These are phyloP conservation scores for Enteromius unitaeniatus DNA, from an alignment of 2,797 vertebrate species.

Conservation along the genomic window DNA sequence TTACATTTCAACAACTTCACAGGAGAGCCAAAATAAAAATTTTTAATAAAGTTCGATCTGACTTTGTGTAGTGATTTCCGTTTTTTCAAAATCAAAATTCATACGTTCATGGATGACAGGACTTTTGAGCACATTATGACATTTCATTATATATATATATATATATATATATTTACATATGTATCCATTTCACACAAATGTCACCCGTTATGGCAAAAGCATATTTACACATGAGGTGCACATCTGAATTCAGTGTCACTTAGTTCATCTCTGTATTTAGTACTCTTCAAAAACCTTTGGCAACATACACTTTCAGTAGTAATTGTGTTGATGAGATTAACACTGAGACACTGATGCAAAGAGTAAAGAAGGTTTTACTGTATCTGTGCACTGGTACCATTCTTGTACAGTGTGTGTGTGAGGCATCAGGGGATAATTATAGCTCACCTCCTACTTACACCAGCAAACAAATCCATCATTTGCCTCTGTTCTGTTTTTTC, in stretches of 20 bases:
- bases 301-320: too few relatives aligned
- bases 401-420: constrained; percentile 1
- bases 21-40: too few relatives aligned
- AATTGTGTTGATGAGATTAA: background rate
- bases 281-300: background rate
- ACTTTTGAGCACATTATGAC: too few relatives aligned
- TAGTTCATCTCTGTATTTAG: background rate
- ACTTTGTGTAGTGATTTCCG: too few relatives aligned
- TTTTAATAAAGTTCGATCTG: too few relatives aligned
- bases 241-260: background rate
- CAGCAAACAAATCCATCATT: constrained; percentile 12
- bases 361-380: background rate
- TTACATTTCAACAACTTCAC: too few relatives aligned
- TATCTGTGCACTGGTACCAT: background rate
- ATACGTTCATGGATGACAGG: too few relatives aligned
- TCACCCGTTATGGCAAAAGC: background rate
- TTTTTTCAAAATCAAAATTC: too few relatives aligned
- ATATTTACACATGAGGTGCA: background rate
- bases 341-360: background rate
- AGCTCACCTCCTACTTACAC: constrained; percentile 32
- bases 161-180: too few relatives aligned
- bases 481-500: background rate
- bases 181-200: too few relatives aligned
- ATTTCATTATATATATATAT: too few relatives aligned
- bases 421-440: constrained; percentile 17